These are phyloP conservation scores for Scaptodrosophila latifasciaeformis DNA, from an alignment of 2,888 invertebrate genomes.

Conservation along the genomic window DNA sequence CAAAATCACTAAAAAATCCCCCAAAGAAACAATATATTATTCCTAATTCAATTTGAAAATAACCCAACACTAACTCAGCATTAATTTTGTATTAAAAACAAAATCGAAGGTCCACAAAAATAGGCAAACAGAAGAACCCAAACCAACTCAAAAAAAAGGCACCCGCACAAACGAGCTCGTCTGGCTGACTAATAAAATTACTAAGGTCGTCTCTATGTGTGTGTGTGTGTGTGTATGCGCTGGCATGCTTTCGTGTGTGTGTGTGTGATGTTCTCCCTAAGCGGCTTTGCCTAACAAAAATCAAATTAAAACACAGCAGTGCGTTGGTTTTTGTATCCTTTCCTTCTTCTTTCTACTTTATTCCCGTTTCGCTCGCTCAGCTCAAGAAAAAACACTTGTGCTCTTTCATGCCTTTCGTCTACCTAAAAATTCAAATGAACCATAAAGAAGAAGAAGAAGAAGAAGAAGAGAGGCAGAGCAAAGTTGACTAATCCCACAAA, in stretches of 20 bases:
- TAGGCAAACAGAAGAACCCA: slow-evolving; percentile 4
- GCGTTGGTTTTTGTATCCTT: slow-evolving; percentile 22
- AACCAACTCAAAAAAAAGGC: background rate
- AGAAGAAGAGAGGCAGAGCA: background rate
- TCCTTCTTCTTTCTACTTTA: too few species aligned
- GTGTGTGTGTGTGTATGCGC: background rate
- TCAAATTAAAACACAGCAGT: slow-evolving; percentile 52
- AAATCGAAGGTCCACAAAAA: background rate
- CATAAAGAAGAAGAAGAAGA: slow-evolving; percentile 22
- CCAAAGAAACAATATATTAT: background rate
- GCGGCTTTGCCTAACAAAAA: slow-evolving; percentile 44
- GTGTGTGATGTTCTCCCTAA: slow-evolving; percentile 24
- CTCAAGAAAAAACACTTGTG: background rate
- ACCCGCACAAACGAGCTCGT: background rate
- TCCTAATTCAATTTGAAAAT: slow-evolving; percentile 13
- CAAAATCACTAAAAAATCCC: background rate
- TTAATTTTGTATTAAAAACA: slow-evolving; percentile 32
- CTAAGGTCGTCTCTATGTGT: slow-evolving; percentile 2
- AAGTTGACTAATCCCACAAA: slow-evolving; percentile 38
- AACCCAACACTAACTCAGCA: slow-evolving; percentile 35
- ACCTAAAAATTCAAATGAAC: slow-evolving; percentile 28
- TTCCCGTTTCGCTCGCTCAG: slow-evolving; percentile 1
- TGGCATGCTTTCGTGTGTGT: too few species aligned
- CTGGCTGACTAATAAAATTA: slow-evolving; percentile 31
- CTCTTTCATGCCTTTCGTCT: background rate